Conservation (phyloP, 1,140 invertebrate species). For the Reticulitermes speratus region DNA sequence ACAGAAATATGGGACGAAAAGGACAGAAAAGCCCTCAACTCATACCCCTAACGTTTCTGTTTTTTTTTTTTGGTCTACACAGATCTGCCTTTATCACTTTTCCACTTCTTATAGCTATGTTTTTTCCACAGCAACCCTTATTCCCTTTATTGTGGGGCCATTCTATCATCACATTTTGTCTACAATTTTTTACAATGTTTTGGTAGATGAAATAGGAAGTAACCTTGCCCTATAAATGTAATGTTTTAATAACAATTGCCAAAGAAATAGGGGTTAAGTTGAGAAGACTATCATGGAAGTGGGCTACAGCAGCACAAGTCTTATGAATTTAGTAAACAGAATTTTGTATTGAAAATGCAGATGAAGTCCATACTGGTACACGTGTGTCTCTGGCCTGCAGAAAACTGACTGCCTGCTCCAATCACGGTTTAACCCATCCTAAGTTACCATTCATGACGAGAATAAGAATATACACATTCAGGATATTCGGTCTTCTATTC, state of each 20-base stretch:
- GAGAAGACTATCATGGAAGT: too few species aligned
- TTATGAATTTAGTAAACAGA: too few species aligned
- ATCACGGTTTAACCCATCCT: too few species aligned
- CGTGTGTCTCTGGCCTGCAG: too few species aligned
- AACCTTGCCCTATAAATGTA: background rate
- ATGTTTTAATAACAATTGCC: background rate
- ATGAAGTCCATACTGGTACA: too few species aligned
- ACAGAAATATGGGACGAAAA: background rate
- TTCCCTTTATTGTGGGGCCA: background rate
- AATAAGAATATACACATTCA: too few species aligned
- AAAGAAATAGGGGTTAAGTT: too few species aligned
- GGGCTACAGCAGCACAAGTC: too few species aligned
- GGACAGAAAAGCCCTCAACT: background rate
- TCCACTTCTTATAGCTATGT: background rate
- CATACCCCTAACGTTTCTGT: background rate
- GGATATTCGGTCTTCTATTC: too few species aligned
- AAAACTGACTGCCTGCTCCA: too few species aligned
- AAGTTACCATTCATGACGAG: too few species aligned
- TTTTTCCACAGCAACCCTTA: background rate
- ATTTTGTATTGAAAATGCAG: too few species aligned
- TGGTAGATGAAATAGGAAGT: background rate
- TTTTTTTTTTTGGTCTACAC: background rate
- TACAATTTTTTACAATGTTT: background rate
- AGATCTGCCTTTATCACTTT: constrained; percentile 8
- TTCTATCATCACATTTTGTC: background rate